Conservation (phyloP, 2,113 vertebrate species). For the Grammomys dolichurus region DNA sequence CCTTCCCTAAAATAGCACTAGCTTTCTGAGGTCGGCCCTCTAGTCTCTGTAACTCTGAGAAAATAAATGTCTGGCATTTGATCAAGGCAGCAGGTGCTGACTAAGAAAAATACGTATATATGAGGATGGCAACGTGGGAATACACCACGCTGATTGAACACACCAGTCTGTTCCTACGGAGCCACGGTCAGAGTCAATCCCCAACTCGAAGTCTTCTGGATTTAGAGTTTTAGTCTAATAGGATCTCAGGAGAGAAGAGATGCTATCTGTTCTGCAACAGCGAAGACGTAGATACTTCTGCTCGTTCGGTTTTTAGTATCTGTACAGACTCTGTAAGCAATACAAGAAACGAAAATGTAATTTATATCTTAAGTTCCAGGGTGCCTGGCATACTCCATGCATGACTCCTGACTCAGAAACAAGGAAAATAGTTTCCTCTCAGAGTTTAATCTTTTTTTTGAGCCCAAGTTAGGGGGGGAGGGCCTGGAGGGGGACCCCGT, state of each 20-base stretch:
- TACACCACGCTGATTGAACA: constrained; percentile 19
- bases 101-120: not conserved
- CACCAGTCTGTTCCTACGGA: not conserved
- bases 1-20: not conserved
- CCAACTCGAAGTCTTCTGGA: constrained; percentile 39
- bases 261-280: not conserved
- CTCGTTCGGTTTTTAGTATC: constrained; percentile 47
- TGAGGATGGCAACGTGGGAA: not conserved
- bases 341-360: constrained; percentile 51
- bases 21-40: not conserved
- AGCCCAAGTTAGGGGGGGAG: not conserved
- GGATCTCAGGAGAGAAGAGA: not conserved
- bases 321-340: constrained; percentile 7
- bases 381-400: not conserved
- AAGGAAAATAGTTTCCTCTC: not conserved
- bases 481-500: no score
- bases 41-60: constrained; percentile 20
- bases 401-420: constrained; percentile 12
- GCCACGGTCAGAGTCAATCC: constrained; percentile 30
- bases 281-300: not conserved
- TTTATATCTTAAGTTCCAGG: constrained; percentile 45
- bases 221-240: constrained; percentile 43
- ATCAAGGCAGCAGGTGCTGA: not conserved
- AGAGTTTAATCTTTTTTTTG: not conserved
- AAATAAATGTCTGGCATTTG: not conserved